phyloP scores from a whole-genome alignment of 92 coral and sea anemone species.

The Zoanthus gigantus region DNA sequence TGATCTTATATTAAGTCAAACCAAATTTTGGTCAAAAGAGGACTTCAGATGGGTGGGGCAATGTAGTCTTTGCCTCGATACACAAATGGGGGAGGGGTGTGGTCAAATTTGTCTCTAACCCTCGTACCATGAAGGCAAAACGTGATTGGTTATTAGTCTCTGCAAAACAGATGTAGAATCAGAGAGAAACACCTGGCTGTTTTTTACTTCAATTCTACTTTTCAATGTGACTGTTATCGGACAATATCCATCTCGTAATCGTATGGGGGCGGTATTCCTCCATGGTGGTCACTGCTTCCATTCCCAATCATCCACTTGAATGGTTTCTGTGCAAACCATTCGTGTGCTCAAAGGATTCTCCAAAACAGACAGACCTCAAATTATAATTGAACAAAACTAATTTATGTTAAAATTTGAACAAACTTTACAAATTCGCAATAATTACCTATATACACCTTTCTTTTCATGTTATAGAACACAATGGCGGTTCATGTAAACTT shows the following conservation, averaged over 20 bases:
- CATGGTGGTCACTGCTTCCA: slow-evolving; percentile 1
- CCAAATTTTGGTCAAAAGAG: background rate
- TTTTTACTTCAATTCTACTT: background rate
- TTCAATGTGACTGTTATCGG: background rate
- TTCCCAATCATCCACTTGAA: background rate
- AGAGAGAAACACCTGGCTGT: background rate
- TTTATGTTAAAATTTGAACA: too few species aligned
- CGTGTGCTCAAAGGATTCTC: background rate
- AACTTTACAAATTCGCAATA: too few species aligned
- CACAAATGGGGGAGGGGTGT: slow-evolving; percentile 3
- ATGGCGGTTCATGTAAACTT: too few species aligned
- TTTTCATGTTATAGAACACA: too few species aligned
- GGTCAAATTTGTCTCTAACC: background rate
- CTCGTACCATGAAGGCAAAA: background rate
- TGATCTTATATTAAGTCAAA: background rate
- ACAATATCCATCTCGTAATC: background rate
- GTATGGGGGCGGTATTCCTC: slow-evolving; percentile 5
- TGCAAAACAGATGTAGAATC: slow-evolving; percentile 1
- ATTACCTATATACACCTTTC: too few species aligned
- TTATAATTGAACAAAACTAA: too few species aligned
- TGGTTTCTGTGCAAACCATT: slow-evolving; percentile 11
- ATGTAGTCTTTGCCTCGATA: background rate
- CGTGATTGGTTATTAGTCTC: background rate
- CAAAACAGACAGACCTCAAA: background rate
- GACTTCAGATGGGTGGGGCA: background rate